Base-by-base conservation (phyloP, 23 tunicate genomes). In the Botrylloides violaceus region DNA sequence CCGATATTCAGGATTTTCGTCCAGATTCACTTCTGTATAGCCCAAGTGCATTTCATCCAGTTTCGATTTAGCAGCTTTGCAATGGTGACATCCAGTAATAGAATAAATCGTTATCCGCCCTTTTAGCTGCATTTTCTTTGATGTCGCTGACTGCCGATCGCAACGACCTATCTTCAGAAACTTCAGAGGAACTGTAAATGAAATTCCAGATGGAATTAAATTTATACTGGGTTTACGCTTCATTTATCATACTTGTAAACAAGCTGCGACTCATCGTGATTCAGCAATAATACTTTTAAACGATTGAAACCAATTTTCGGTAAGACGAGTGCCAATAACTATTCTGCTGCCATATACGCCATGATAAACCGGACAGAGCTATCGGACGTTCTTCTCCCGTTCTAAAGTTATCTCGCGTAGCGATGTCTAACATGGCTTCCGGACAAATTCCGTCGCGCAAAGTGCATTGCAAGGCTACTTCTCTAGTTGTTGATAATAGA, bases 81-180 rank as follows among this genome's bases (percentile, higher is more conserved):
- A 87, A 61, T 87, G 88, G 0, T 78, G 88, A 57, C 96, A 87
- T 9, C 96, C 96, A 49, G 66, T 61, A 19, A 77, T 82, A n/a
- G 96, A 59, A 61, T 76, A 87, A 23, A 87, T 61, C 60, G 79
- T 25, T 4, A 87, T 61, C 36, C 81, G 60, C 5, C 96, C 96
- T 38, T 79, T 72, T 28, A 78, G 47, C 19, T 49, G 63, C 77
- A 78, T 56, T 73, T 18, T 73, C 5, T 5, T 23, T 9, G 72
- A 9, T 9, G 12, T 23, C 9, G 29, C 21, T 7, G 29, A 59
- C 9, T n/a, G 7, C 28, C 22, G 7, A 9, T 19, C 29, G 22
- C 65, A 15, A 43, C 53, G 15, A 43, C 53, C 53, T 7, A 9
- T 43, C 15, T 15, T 43, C 53, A 43, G 15, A 43, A 43, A 43